Evolutionary conservation across 1,140 invertebrate species (phyloP).

Genomic region (Diplogasteroides magnus): DNA sequence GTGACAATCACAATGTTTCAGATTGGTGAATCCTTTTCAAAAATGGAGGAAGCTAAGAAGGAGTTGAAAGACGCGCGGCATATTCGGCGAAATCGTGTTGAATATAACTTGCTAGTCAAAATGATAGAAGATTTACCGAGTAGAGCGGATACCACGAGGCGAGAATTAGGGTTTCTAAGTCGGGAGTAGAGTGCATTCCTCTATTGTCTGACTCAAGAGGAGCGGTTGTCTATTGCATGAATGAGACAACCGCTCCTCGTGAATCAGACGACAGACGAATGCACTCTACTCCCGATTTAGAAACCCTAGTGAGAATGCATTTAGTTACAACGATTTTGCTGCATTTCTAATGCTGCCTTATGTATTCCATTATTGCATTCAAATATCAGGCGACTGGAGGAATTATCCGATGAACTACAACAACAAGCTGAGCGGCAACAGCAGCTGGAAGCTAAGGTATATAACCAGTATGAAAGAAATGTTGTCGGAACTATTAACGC

Average conservation of each 20-base stretch:
- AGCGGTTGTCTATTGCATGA: too few species aligned
- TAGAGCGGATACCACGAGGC: slow-evolving; percentile 14
- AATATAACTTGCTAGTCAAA: slow-evolving; percentile 24
- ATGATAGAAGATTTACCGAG: slow-evolving; percentile 27
- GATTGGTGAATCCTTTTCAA: slow-evolving; percentile 1
- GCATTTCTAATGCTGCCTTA: not conserved
- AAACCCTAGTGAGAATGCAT: too few species aligned
- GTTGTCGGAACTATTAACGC: not conserved
- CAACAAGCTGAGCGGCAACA: slow-evolving; percentile 24
- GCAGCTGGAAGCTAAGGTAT: slow-evolving; percentile 13
- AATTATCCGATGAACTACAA: slow-evolving; percentile 25
- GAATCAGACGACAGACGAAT: too few species aligned
- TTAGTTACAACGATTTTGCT: not conserved
- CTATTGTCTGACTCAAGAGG: too few species aligned
- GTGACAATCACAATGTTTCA: not conserved
- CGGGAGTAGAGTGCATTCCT: too few species aligned
- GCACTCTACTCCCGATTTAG: too few species aligned
- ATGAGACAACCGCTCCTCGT: too few species aligned
- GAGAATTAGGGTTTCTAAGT: too few species aligned
- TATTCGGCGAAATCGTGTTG: slow-evolving; percentile 21
- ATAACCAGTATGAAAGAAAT: too few species aligned
- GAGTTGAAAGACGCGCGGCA: slow-evolving; percentile 14
- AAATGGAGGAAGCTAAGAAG: slow-evolving; percentile 20
- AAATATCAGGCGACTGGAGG: slow-evolving; percentile 16
- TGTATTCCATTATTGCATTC: not conserved